Evolutionary conservation across 35 echinoderm and acorn worm genomes (phyloP).

Genomic region (Ophioderma brevispina): DNA sequence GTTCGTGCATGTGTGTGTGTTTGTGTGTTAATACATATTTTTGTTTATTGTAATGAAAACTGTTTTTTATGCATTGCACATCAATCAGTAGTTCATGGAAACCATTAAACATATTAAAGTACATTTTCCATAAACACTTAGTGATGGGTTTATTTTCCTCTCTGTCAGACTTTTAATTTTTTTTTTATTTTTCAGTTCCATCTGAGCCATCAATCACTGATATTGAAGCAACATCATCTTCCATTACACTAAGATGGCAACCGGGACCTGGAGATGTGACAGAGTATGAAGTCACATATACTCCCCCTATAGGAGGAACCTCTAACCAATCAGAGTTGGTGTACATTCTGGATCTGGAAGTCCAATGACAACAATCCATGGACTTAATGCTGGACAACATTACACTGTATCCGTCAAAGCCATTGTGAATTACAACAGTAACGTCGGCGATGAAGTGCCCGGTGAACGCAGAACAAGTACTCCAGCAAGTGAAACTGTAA

Average conservation of each 20-base stretch:
- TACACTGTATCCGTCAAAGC: slow-evolving; percentile 8
- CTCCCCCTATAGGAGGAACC: background rate
- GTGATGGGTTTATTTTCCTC: no score
- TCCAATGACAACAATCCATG: background rate
- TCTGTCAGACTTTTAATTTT: background rate
- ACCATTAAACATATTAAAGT: no score
- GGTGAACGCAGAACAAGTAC: background rate
- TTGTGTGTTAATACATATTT: no score
- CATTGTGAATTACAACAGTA: background rate
- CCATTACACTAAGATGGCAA: background rate
- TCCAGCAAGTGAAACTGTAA: background rate
- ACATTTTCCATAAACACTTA: no score
- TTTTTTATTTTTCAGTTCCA: background rate
- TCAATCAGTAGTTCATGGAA: no score
- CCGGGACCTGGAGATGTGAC: background rate
- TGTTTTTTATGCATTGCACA: no score
- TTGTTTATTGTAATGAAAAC: no score
- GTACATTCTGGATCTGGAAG: background rate
- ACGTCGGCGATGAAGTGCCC: background rate
- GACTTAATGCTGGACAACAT: background rate
- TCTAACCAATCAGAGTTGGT: background rate
- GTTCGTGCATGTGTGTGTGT: no score
- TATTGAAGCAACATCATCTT: background rate
- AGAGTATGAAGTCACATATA: background rate
- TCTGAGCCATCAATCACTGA: background rate